phyloP scores from a whole-genome alignment of 2,797 vertebrate species.

The Coranthus polyacanthus region DNA sequence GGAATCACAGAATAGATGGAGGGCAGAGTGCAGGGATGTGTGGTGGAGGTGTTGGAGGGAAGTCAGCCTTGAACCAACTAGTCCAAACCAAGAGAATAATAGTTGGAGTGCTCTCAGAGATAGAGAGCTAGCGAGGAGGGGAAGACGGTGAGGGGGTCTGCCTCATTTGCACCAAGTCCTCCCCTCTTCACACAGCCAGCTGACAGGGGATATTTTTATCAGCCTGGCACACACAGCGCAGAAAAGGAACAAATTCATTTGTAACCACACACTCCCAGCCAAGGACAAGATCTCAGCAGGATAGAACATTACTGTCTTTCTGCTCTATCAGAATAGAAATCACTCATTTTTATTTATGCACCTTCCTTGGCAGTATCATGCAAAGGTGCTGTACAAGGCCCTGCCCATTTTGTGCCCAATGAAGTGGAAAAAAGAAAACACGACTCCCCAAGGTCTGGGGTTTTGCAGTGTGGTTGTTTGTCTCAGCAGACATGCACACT shows the following conservation, averaged over 20 bases:
- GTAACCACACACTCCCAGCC: constrained; percentile 64
- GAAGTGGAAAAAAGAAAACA: constrained; percentile 59
- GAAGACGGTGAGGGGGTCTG: constrained; percentile 63
- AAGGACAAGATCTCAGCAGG: constrained; percentile 80
- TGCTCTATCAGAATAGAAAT: constrained; percentile 69
- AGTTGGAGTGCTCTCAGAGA: constrained; percentile 62
- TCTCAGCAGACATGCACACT: constrained; percentile 17
- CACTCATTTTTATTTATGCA: constrained; percentile 76
- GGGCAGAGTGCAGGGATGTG: constrained; percentile 24
- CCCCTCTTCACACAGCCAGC: constrained; percentile 65
- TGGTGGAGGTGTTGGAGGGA: constrained; percentile 32
- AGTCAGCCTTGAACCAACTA: constrained; percentile 70
- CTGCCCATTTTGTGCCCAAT: constrained; percentile 50
- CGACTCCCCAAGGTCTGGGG: constrained; percentile 51
- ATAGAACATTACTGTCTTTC: constrained; percentile 69
- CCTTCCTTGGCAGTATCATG: constrained; percentile 47
- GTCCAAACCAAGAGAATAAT: constrained; percentile 66
- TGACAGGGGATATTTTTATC: constrained; percentile 85
- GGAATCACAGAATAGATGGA: constrained; percentile 46
- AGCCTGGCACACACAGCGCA: constrained; percentile 67
- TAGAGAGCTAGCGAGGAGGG: constrained; percentile 42
- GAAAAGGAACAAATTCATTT: constrained; percentile 79
- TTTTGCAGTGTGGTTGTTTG: constrained; percentile 33
- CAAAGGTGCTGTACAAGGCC: constrained; percentile 51
- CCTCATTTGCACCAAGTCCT: constrained; percentile 77